Evolutionary conservation across 2,113 vertebrate species (phyloP), one percentile per base, ranked within the genome.

Genomic region (Sakesphorus luctuosus): DNA sequence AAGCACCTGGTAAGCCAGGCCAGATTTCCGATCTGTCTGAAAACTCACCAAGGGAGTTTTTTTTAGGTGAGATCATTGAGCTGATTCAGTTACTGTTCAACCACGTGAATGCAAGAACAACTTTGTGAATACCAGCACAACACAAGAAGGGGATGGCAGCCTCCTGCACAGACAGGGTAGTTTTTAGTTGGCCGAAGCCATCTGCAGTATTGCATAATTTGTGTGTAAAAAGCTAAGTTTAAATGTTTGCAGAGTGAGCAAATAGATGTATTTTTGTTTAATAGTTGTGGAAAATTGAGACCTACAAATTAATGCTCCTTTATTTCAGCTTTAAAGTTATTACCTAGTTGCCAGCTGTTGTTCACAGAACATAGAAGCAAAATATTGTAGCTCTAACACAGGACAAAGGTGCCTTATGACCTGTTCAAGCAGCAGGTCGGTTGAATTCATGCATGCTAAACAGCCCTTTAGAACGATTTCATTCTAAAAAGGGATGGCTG

Each of bases 21-120:
- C 88, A 93, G 68, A 65, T 87, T 90, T 91, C 73, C 29, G 12
- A 33, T 59, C 72, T 11, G 65, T 5, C 85, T 90, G 75, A 69
- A 73, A 77, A 85, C 43, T 11, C 66, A 93, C n/a, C 23, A 3
- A 84, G 87, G 71, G 62, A 75, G 38, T 4, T n/a, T 85, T 53
- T 81, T 40, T 31, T 1, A 3, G 50, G 80, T 90, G 83, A 96
- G 73, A 75, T 95, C 65, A 78, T 16, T 4, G 72, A 71, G 47
- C 73, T 89, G 68, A 52, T 92, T 86, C 89, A 90, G 76, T 92
- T 68, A 63, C 83, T 67, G 61, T 44, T 92, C 68, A 77, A 21
- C 80, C 80, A 77, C 1, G 16, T 61, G 90, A 52, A 73, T 1
- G 18, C 8, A 3, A 74, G 35, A 2, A 43, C 72, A 46, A 85